Percentiles rank a stretch among this genome's conserved stretches.
phyloP scores from a whole-genome alignment of 2,797 vertebrate species.

The Orestias chungarensis region DNA sequence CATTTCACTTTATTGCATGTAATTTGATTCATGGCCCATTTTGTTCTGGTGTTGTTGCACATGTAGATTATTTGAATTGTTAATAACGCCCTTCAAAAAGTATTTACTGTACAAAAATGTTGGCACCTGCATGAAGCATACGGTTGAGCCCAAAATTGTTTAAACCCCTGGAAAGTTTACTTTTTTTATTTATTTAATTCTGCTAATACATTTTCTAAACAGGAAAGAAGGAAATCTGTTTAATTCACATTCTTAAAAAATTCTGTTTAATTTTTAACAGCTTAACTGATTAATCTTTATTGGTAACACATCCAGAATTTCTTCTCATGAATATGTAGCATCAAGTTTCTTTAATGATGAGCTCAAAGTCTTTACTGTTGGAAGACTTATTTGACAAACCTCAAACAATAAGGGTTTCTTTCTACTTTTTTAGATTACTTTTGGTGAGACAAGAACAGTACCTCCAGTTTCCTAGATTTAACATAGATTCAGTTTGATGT shows the following conservation, averaged over 20 bases:
- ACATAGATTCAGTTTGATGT: neutral
- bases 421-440: neutral
- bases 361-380: neutral
- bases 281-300: neutral
- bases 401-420: neutral
- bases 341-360: neutral
- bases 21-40: neutral
- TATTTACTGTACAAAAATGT: no score
- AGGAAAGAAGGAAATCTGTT: no score
- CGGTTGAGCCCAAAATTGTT: no score
- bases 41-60: neutral
- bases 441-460: neutral
- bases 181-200: no score
- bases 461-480: neutral
- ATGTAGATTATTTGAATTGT: neutral
- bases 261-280: no score
- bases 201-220: no score
- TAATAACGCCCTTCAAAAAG: neutral
- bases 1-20: neutral
- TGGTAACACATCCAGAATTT: neutral
- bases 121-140: no score
- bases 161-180: no score
- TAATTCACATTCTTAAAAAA: no score
- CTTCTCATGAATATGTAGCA: neutral
- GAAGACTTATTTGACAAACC: neutral